phyloP scores from a whole-genome alignment of 2,888 invertebrate species.

The Ctenicera cuprea region DNA sequence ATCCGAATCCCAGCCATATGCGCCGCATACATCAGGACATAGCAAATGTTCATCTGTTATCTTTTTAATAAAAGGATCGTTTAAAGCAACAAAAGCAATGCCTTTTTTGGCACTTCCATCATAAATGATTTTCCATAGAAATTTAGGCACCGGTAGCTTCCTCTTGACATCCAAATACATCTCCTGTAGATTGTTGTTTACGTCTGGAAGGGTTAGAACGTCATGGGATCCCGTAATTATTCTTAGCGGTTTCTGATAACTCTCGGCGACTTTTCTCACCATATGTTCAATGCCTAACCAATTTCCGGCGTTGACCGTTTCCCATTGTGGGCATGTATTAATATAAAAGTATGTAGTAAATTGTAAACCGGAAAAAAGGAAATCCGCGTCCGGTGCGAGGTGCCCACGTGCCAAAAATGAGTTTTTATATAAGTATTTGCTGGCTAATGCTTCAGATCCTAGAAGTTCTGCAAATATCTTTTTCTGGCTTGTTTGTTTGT shows the following conservation, averaged over 20 bases:
- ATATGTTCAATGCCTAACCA: constrained; percentile 73
- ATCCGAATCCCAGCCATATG: constrained; percentile 65
- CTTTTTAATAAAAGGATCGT: constrained; percentile 71
- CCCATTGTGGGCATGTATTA: constrained; percentile 75
- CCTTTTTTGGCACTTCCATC: constrained; percentile 67
- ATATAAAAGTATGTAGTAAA: constrained; percentile 74
- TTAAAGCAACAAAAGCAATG: constrained; percentile 74
- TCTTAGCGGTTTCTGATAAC: constrained; percentile 66
- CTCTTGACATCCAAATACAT: constrained; percentile 69
- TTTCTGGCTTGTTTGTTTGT: constrained; percentile 67
- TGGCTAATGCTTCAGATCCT: constrained; percentile 61
- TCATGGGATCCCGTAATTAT: constrained; percentile 73
- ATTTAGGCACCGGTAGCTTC: constrained; percentile 71
- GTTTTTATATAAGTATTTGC: constrained; percentile 65
- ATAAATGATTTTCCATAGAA: constrained; percentile 73
- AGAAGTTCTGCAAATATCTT: constrained; percentile 66
- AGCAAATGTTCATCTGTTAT: constrained; percentile 59
- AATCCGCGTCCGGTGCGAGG: constrained; percentile 74
- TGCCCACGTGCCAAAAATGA: constrained; percentile 73
- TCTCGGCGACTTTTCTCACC: constrained; percentile 68
- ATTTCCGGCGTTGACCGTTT: constrained; percentile 73
- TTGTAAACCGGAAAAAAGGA: constrained; percentile 72
- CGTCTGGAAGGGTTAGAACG: constrained; percentile 69
- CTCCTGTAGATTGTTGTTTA: constrained; percentile 61
- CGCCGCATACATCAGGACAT: constrained; percentile 69